Percentiles rank a stretch among this genome's conserved stretches.
These are phyloP conservation scores for Rhinella marina DNA, from an alignment of 2,797 vertebrate genomes.

Conservation along the genomic window DNA sequence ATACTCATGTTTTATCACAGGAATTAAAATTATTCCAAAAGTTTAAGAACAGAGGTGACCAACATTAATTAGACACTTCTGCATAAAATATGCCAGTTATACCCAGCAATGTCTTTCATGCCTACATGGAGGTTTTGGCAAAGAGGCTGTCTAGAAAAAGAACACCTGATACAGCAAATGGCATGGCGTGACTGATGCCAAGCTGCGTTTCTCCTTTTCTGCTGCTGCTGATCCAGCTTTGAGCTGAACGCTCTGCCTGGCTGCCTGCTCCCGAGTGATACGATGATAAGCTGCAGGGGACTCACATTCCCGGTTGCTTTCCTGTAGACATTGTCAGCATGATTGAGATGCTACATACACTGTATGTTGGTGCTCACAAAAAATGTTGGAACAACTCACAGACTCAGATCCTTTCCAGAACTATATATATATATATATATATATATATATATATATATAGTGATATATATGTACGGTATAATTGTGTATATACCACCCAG, in stretches of 20 bases:
- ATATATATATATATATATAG: no score
- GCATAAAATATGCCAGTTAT: neutral
- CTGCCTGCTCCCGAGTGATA: neutral
- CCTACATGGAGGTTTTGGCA: neutral
- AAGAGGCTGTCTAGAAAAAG: neutral
- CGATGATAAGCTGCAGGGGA: neutral
- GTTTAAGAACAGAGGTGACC: constrained; percentile 10
- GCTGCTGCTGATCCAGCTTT: neutral
- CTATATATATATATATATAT: no score
- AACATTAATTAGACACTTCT: neutral
- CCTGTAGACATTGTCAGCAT: neutral
- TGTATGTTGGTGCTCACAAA: neutral
- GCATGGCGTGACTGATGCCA: neutral
- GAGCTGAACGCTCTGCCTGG: neutral
- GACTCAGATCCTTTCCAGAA: neutral
- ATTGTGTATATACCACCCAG: no score
- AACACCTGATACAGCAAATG: neutral
- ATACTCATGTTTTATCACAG: neutral
- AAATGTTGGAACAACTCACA: neutral
- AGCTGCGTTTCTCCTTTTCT: neutral
- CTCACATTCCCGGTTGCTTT: neutral
- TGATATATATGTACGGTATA: no score
- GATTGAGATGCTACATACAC: neutral
- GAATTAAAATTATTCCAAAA: constrained; percentile 4
- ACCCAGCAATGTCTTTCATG: neutral